Evolutionary conservation across 2,888 invertebrate genomes (phyloP).

Genomic region (Mechanitis messenoides): DNA sequence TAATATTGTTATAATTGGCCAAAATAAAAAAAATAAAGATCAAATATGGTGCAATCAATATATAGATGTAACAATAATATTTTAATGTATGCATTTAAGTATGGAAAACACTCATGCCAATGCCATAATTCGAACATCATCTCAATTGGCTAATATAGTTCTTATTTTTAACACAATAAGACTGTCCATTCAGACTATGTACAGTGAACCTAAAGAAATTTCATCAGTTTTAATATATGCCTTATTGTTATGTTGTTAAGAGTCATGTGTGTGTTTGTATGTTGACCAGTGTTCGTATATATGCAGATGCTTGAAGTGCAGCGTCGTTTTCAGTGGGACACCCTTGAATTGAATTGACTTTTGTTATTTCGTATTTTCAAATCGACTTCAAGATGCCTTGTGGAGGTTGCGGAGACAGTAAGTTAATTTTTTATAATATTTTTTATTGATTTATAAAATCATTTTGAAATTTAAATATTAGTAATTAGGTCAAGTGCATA

Average conservation of each 20-base stretch:
- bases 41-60: too few relatives aligned
- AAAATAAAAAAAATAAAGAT: too few relatives aligned
- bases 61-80: too few relatives aligned
- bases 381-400: slow-evolving; percentile 59
- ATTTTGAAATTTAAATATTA: neutral
- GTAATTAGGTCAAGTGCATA: too few relatives aligned
- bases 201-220: slow-evolving; percentile 9
- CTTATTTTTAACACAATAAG: slow-evolving; percentile 1
- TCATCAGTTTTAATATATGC: neutral
- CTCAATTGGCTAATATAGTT: neutral
- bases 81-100: too few relatives aligned
- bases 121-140: neutral
- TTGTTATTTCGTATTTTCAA: slow-evolving; percentile 20
- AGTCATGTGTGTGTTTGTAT: slow-evolving; percentile 11
- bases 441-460: slow-evolving; percentile 8
- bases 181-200: neutral
- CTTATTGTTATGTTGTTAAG: slow-evolving; percentile 4
- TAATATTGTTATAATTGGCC: too few relatives aligned
- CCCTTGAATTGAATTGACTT: slow-evolving; percentile 15
- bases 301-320: slow-evolving; percentile 20
- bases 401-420: slow-evolving; percentile 65
- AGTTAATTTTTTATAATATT: slow-evolving; percentile 38
- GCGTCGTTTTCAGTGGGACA: slow-evolving; percentile 15
- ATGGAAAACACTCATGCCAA: neutral
- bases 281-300: slow-evolving; percentile 27